Evolutionary conservation across 2,113 vertebrate species (phyloP).

Genomic region (Piaya cayana): DNA sequence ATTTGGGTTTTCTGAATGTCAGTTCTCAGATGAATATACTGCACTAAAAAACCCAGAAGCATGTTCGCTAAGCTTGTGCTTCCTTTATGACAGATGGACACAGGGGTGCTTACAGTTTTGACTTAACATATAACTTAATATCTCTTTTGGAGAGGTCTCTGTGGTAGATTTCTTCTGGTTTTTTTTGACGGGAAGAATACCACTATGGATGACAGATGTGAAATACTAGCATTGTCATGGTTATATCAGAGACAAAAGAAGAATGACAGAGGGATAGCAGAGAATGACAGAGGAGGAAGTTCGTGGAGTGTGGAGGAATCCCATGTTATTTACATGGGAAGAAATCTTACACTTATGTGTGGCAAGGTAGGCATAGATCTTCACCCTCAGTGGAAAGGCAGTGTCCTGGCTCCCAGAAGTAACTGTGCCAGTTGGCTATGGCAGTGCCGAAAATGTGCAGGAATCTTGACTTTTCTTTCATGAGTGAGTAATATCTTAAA

Average conservation of each 20-base stretch:
- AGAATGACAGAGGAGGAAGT: background rate
- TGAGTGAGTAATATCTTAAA: background rate
- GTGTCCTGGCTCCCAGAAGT: fast-evolving
- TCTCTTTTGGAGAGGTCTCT: background rate
- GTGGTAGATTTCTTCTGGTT: background rate
- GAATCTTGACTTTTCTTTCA: background rate
- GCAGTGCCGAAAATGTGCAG: background rate
- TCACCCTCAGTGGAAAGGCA: background rate
- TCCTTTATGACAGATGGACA: background rate
- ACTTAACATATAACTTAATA: background rate
- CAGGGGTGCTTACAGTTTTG: background rate
- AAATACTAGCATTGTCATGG: background rate
- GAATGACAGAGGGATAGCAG: background rate
- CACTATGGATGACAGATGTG: background rate
- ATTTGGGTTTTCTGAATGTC: background rate
- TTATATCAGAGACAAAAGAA: background rate
- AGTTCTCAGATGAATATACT: background rate
- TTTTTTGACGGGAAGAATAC: background rate
- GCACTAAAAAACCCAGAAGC: background rate
- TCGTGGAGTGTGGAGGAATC: background rate
- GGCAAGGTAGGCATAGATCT: background rate
- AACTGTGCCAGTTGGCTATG: background rate
- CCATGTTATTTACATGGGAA: background rate
- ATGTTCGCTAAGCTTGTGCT: background rate
- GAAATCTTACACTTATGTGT: background rate